Evolutionary conservation across 2,888 invertebrate genomes (phyloP), one percentile per base, ranked within the genome.

Genomic region (Chromoteleia sp.): DNA sequence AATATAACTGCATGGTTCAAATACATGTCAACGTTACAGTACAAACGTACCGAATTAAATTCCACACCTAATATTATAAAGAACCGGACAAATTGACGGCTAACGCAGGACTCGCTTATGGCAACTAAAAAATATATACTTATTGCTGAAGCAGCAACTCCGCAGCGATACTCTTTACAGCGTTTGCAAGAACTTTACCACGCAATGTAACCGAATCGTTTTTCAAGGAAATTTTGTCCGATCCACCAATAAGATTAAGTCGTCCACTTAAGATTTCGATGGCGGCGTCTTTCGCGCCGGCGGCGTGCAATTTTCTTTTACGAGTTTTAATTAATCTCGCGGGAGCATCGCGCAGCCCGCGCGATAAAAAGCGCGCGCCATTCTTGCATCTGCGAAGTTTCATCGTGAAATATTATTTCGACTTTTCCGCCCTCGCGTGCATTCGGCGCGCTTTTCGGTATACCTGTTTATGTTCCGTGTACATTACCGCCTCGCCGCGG

Each of bases 351-450:
- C 63, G 45, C 30, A 56, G 39, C 36, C 41, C 45, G 12, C 45
- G 63, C 52, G 52, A 71, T 63, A 76, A 73, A 75, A 77, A 73
- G 65, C 41, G 12, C 45, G 43, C 58, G 36, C 71, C 29, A 41
- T 70, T 59, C 50, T 71, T 39, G 63, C 80, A 77, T 80, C 80
- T 81, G 76, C 70, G 48, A 68, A 82, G 74, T 70, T 71, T 80
- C 80, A 65, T 59, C 77, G 59, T 81, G 79, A 82, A 82, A 81
- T 80, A 81, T 83, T 70, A 82, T 75, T 82, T 56, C 54, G 68
- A 74, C 68, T 70, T 79, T 70, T 68, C 68, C 58, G 30, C 52
- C 68, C 14, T 67, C 67, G 63, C 74, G 76, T 65, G 59, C 63
- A 65, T 67, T 67, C 45, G 41, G 36, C 61, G 54, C 19, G 33